phyloP scores from a whole-genome alignment of 2,797 vertebrate genomes.

The Anabacerthia variegaticeps region DNA sequence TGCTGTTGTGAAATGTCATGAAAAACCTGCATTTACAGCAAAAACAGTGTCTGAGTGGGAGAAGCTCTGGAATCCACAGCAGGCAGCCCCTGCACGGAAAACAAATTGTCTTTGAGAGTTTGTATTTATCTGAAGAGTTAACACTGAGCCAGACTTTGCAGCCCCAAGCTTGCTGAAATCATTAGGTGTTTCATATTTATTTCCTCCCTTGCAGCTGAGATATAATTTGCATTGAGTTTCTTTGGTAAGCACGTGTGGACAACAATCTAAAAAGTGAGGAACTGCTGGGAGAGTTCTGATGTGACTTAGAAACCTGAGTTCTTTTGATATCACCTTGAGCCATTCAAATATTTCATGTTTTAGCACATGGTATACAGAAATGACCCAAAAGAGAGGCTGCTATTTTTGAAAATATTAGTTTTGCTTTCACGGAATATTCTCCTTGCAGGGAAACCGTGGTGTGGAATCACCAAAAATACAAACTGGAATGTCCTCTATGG shows the following conservation, averaged over 20 bases:
- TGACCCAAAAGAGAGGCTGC: background rate
- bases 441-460: background rate
- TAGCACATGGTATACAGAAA: background rate
- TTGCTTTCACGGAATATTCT: background rate
- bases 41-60: background rate
- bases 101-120: background rate
- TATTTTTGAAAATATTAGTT: background rate
- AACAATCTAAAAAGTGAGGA: background rate
- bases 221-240: background rate
- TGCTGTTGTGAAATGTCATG: background rate
- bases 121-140: background rate
- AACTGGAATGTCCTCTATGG: background rate
- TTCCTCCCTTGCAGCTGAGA: conserved; percentile 26
- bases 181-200: conserved; percentile 41
- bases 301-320: background rate
- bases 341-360: background rate
- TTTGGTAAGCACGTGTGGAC: background rate
- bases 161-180: background rate
- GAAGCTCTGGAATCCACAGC: background rate
- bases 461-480: background rate
- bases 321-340: background rate
- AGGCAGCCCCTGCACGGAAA: background rate
- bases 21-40: background rate
- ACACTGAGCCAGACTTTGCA: background rate
- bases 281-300: background rate